These are phyloP conservation scores for Antigone vipio DNA, from an alignment of 2,113 vertebrate species.

Conservation along the genomic window DNA sequence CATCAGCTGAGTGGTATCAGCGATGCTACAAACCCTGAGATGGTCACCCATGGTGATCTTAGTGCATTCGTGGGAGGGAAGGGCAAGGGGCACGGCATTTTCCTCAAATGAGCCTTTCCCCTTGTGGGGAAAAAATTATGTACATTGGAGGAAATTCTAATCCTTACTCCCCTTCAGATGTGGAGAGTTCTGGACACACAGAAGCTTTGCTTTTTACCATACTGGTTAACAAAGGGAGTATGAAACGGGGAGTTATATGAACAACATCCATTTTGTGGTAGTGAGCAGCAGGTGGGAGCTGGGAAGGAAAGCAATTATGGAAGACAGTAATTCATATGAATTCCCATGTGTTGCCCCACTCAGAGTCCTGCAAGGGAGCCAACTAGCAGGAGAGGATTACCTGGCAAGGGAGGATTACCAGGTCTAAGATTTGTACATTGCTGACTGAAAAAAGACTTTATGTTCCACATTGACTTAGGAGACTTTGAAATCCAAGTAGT, in stretches of 20 bases:
- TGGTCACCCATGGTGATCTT: background rate
- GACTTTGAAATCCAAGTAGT: background rate
- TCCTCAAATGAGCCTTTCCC: background rate
- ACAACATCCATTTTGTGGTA: background rate
- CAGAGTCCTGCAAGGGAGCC: background rate
- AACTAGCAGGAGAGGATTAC: background rate
- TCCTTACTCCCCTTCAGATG: background rate
- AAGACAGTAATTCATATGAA: background rate
- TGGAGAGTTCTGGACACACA: background rate
- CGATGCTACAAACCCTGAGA: background rate
- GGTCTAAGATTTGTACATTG: background rate
- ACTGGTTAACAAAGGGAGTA: background rate
- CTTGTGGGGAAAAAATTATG: background rate
- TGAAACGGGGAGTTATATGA: background rate
- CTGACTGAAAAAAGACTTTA: background rate
- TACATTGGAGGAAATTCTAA: background rate
- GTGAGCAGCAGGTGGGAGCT: background rate
- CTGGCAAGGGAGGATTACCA: background rate
- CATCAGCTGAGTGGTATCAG: background rate
- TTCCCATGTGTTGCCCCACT: background rate
- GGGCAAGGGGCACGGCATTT: background rate
- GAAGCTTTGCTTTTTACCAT: background rate
- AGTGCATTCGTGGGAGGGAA: background rate
- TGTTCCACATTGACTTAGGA: background rate
- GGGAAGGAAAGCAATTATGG: rapidly evolving